Evolutionary conservation across 2,888 invertebrate genomes (phyloP).

Genomic region (Thera obeliscata): DNA sequence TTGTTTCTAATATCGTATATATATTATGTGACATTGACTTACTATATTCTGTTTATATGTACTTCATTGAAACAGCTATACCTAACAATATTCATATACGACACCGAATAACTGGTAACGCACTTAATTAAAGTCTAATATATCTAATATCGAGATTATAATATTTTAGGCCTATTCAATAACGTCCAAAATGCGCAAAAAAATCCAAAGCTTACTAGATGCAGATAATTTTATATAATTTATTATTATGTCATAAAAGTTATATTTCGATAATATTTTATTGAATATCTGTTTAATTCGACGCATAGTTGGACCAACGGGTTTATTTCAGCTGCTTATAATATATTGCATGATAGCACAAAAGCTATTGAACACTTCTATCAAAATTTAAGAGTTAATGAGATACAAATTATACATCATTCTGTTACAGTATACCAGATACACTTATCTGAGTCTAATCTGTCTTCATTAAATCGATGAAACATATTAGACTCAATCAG

Average conservation of each 20-base stretch:
- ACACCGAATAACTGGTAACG: slow-evolving; percentile 75
- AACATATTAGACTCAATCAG: slow-evolving; percentile 11
- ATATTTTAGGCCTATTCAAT: slow-evolving; percentile 68
- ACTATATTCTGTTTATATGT: slow-evolving; percentile 47
- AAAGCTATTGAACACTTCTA: slow-evolving; percentile 29
- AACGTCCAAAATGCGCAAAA: slow-evolving; percentile 56
- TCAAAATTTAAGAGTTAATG: slow-evolving; percentile 16
- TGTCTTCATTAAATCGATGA: neutral
- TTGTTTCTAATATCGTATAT: slow-evolving; percentile 66
- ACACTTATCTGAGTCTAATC: slow-evolving; percentile 8
- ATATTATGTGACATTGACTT: slow-evolving; percentile 60
- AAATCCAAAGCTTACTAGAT: slow-evolving; percentile 47
- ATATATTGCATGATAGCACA: slow-evolving; percentile 17
- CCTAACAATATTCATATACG: slow-evolving; percentile 64
- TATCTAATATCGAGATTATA: slow-evolving; percentile 64
- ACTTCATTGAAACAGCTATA: slow-evolving; percentile 57
- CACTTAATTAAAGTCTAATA: slow-evolving; percentile 38
- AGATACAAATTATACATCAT: slow-evolving; percentile 12
- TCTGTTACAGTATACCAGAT: slow-evolving; percentile 1
- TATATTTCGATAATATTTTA: slow-evolving; percentile 30
- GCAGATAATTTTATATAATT: slow-evolving; percentile 36
- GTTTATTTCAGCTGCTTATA: slow-evolving; percentile 35
- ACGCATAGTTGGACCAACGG: slow-evolving; percentile 38
- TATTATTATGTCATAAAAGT: slow-evolving; percentile 29
- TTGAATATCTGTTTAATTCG: slow-evolving; percentile 36